phyloP scores from a whole-genome alignment of 2,888 invertebrate species.

The Drosophila lutescens region DNA sequence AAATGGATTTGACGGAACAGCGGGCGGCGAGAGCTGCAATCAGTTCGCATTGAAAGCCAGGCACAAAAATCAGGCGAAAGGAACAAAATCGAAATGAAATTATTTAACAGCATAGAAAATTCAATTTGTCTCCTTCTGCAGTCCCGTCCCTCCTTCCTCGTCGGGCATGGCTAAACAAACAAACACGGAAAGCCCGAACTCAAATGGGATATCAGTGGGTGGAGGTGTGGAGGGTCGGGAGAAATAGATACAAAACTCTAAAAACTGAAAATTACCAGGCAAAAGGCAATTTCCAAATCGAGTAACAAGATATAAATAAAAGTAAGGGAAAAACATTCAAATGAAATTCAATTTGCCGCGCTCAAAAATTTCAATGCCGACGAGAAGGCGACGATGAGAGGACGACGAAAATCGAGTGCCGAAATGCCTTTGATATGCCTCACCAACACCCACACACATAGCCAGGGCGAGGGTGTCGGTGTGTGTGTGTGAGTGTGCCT shows the following conservation, averaged over 20 bases:
- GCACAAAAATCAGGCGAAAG: slow-evolving; percentile 57
- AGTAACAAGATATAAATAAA: slow-evolving; percentile 28
- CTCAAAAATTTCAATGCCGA: slow-evolving; percentile 64
- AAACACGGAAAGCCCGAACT: slow-evolving; percentile 35
- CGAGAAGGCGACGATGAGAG: slow-evolving; percentile 25
- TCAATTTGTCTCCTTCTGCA: slow-evolving; percentile 49
- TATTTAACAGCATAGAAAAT: slow-evolving; percentile 73
- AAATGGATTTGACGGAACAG: slow-evolving; percentile 39
- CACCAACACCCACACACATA: slow-evolving; percentile 21
- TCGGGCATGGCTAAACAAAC: slow-evolving; percentile 47
- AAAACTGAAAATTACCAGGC: slow-evolving; percentile 62
- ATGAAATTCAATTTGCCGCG: slow-evolving; percentile 75
- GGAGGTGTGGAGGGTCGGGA: not conserved
- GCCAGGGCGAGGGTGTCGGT: slow-evolving; percentile 4
- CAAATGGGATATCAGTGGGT: slow-evolving; percentile 20
- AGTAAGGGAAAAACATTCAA: slow-evolving; percentile 63
- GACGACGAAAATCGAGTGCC: slow-evolving; percentile 25
- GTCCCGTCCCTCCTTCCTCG: not conserved
- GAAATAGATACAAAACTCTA: slow-evolving; percentile 41
- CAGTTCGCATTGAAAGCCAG: slow-evolving; percentile 61
- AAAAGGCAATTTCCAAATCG: slow-evolving; percentile 61
- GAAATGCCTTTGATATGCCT: slow-evolving; percentile 56
- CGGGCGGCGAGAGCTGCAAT: slow-evolving; percentile 47
- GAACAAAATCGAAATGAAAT: slow-evolving; percentile 60
- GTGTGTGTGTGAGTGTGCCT: slow-evolving; percentile 22